Base-by-base conservation (phyloP, 2,888 invertebrate genomes). In the Trypoxylon attenuatum region DNA sequence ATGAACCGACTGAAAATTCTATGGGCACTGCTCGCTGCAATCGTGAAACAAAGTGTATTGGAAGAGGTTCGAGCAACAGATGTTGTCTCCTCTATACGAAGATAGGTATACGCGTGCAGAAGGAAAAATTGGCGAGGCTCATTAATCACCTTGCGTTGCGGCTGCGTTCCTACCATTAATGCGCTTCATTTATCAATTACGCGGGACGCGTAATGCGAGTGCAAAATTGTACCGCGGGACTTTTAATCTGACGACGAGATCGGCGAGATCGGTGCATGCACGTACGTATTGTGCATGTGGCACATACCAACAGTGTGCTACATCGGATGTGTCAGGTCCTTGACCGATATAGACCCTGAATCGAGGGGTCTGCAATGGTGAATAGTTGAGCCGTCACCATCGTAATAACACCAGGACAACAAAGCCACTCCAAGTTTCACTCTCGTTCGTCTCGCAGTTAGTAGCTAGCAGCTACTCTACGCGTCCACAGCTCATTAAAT, bases 1-100 rank as follows among this genome's bases (percentile, higher is more conserved):
- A 61, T 61, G 61, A 57, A 42, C 45, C 29, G 42, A 45, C 53
- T 43, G 19, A 38, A n/a, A 33, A 33, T 33, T 33, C 33, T 33
- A 1, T 13, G 13, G 33, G 33, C 33, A 33, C 33, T 10, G 13
- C 33, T 33, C n/a, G 33, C 33, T 33, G 33, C 33, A 10, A 33
- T 33, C 33, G 10, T 33, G 33, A 10, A 10, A 4, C 10, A n/a
- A 10, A 6, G 33, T 13, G 33, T 33, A 33, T 13, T 33, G n/a
- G n/a, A n/a, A n/a, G n/a, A n/a, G n/a, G n/a, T n/a, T n/a, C 33
- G 4, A 4, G 33, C 5, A 33, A 13, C 33, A 33, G 10, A 33
- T 33, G 33, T 33, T 33, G 33, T 13, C n/a, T 4, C 33, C 13
- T 10, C 33, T 33, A 10, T 2, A 13, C n/a, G n/a, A n/a, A n/a